Evolutionary conservation across 2,888 invertebrate species (phyloP).

Genomic region (Sipha maydis): DNA sequence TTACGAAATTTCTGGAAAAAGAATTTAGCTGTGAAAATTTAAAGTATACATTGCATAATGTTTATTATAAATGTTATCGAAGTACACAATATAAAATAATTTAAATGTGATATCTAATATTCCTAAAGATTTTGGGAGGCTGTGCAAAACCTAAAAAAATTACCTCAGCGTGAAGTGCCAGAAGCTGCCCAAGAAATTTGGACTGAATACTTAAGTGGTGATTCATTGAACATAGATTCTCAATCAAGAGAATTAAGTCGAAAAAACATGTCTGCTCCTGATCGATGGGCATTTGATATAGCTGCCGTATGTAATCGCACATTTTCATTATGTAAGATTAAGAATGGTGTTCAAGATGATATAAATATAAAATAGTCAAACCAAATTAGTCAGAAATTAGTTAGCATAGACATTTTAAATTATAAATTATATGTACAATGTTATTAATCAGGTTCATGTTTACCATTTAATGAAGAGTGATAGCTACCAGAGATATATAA

Average conservation of each 20-base stretch:
- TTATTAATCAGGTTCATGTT: slow-evolving; percentile 85
- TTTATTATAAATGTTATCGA: too few relatives aligned
- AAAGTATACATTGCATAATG: slow-evolving; percentile 70
- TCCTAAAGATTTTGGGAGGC: slow-evolving; percentile 89
- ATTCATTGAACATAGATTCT: slow-evolving; percentile 98
- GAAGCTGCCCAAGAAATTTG: slow-evolving; percentile 86
- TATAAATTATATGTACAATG: slow-evolving; percentile 46
- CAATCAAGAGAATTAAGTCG: slow-evolving; percentile 86
- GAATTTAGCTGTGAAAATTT: slow-evolving; percentile 99
- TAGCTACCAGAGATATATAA: slow-evolving; percentile 95
- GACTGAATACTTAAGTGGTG: slow-evolving; percentile 91
- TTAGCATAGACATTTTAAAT: slow-evolving; percentile 21
- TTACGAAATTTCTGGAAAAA: slow-evolving; percentile 94
- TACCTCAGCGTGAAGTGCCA: slow-evolving; percentile 86
- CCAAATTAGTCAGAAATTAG: slow-evolving; percentile 38
- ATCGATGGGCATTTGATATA: slow-evolving; percentile 95
- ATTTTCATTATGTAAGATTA: slow-evolving; percentile 60
- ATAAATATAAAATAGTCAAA: slow-evolving; percentile 17
- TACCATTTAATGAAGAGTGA: slow-evolving; percentile 99
- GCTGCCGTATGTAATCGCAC: slow-evolving; percentile 80
- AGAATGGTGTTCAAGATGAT: slow-evolving; percentile 39
- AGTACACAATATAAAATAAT: neutral
- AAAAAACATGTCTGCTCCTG: slow-evolving; percentile 82
- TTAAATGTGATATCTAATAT: neutral
- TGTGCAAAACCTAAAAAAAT: slow-evolving; percentile 88